phyloP scores from a whole-genome alignment of 2,888 invertebrate genomes.

The Mimachlamys varia region DNA sequence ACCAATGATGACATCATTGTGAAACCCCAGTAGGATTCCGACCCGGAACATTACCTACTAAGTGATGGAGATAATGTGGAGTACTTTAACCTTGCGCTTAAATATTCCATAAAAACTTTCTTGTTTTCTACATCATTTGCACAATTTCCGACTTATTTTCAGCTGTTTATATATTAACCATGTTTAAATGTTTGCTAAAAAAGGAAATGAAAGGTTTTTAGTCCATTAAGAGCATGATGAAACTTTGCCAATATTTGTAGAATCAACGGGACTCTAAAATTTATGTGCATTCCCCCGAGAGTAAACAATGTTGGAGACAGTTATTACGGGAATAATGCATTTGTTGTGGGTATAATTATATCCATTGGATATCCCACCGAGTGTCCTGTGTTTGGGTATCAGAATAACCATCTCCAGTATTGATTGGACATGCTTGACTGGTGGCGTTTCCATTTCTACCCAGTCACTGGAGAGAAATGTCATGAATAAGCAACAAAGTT shows the following conservation, averaged over 20 bases:
- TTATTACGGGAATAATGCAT: not conserved
- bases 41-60: no score
- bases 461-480: conserved; percentile 11
- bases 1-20: no score
- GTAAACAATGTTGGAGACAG: not conserved
- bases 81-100: no score
- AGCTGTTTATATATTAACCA: not conserved
- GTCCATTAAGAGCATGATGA: not conserved
- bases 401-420: conserved; percentile 6
- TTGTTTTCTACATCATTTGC: not conserved
- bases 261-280: not conserved
- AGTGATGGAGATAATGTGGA: no score
- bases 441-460: not conserved
- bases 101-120: no score
- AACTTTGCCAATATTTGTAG: not conserved
- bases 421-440: conserved; percentile 2
- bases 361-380: not conserved
- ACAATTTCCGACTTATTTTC: not conserved
- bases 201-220: not conserved
- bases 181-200: not conserved
- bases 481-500: conserved; percentile 34
- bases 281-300: not conserved
- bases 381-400: not conserved
- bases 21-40: no score
- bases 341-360: not conserved